These are phyloP conservation scores for Drosophila takahashii DNA, from an alignment of 1,140 invertebrate species.

Conservation along the genomic window DNA sequence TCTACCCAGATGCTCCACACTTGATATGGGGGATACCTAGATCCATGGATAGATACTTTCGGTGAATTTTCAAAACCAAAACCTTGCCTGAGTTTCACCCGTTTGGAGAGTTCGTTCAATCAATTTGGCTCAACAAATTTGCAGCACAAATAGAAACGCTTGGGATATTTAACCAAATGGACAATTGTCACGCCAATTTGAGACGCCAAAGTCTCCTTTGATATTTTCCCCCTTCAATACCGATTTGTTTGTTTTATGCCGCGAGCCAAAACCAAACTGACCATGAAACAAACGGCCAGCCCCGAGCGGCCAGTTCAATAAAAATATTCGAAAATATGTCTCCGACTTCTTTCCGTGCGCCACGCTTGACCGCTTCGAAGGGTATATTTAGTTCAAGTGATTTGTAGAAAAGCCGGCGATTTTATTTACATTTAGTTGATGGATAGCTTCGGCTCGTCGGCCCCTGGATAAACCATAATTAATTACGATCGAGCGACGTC, in stretches of 20 bases:
- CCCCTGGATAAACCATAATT: conserved; percentile 43
- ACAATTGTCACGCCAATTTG: conserved; percentile 56
- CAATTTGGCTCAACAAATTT: conserved; percentile 37
- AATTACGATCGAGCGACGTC: conserved; percentile 44
- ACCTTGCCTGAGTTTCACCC: conserved; percentile 19
- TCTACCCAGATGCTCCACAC: conserved; percentile 17
- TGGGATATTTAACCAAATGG: conserved; percentile 44
- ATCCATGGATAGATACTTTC: conserved; percentile 25
- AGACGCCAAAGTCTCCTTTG: conserved; percentile 40
- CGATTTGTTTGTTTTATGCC: conserved; percentile 48
- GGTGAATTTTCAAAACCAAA: background rate
- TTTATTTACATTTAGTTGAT: conserved; percentile 53
- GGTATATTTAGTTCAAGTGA: conserved; percentile 55
- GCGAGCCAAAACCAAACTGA: conserved; percentile 54
- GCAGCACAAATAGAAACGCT: conserved; percentile 50
- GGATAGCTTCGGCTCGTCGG: conserved; percentile 27
- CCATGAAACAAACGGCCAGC: conserved; percentile 38
- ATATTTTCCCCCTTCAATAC: conserved; percentile 36
- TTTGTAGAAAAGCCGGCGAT: conserved; percentile 34
- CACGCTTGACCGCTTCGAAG: conserved; percentile 46
- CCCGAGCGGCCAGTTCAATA: conserved; percentile 36
- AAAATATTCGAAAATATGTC: conserved; percentile 38
- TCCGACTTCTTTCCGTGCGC: conserved; percentile 28
- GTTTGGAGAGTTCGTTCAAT: conserved; percentile 21
- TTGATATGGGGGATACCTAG: conserved; percentile 20